Evolutionary conservation across 2,888 invertebrate genomes (phyloP).

Genomic region (Nemoura dubitans): DNA sequence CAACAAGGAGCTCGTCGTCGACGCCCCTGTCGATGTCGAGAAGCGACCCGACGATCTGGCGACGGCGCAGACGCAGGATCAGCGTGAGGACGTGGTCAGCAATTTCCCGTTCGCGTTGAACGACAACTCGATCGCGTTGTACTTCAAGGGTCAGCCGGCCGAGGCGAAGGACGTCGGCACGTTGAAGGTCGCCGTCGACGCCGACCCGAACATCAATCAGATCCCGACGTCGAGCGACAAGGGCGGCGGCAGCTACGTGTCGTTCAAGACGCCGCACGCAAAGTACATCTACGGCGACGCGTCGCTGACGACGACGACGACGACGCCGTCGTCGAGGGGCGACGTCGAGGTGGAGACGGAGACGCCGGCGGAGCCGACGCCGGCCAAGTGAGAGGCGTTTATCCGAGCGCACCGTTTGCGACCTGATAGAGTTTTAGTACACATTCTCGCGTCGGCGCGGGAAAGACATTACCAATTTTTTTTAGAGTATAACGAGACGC

Average conservation of each 20-base stretch:
- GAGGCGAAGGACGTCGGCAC: neutral
- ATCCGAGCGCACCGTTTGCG: neutral
- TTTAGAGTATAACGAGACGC: too few species aligned
- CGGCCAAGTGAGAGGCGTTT: neutral
- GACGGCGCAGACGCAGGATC: conserved; percentile 45
- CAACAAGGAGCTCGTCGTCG: conserved; percentile 60
- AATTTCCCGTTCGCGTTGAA: conserved; percentile 61
- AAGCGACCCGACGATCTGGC: conserved; percentile 46
- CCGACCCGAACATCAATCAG: conserved; percentile 43
- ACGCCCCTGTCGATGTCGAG: conserved; percentile 54
- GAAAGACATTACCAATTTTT: neutral
- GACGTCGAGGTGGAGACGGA: neutral
- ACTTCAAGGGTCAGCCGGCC: conserved; percentile 57
- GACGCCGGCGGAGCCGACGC: neutral
- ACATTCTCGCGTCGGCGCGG: too few species aligned
- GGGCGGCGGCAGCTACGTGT: conserved; percentile 52
- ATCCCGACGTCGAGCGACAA: conserved; percentile 39
- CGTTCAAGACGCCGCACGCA: conserved; percentile 54
- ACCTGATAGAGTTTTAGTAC: conserved; percentile 16
- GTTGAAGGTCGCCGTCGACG: neutral
- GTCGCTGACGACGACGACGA: neutral
- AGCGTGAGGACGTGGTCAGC: conserved; percentile 52
- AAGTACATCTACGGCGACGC: conserved; percentile 54
- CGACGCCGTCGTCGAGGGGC: neutral
- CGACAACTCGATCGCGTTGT: conserved; percentile 69